Evolutionary conservation across 2,113 vertebrate species (phyloP).

Genomic region (Chamaea fasciata): DNA sequence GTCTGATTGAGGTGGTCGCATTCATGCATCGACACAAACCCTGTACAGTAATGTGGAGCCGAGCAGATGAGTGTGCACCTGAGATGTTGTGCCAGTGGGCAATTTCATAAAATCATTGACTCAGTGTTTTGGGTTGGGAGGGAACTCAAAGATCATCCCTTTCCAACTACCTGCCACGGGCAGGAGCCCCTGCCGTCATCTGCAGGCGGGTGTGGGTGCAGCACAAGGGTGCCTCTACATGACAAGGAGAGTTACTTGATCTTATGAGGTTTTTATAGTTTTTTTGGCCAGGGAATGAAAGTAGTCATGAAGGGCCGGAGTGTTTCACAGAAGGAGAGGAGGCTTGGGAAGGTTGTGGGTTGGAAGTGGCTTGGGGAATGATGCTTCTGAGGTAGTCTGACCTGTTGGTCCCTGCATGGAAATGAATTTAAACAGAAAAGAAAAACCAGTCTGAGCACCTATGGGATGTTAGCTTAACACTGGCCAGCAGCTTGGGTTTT

Average conservation of each 20-base stretch:
- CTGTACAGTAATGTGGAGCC: not conserved
- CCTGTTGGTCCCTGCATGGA: not conserved
- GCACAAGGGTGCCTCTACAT: not conserved
- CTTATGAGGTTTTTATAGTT: accelerated
- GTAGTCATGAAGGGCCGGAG: not conserved
- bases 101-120: not conserved
- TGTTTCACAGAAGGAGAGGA: not conserved
- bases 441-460: not conserved
- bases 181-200: not conserved
- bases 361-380: not conserved
- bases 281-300: not conserved
- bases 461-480: not conserved
- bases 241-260: not conserved
- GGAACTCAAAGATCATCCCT: not conserved
- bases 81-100: not conserved
- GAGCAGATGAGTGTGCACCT: not conserved
- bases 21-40: not conserved
- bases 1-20: not conserved
- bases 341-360: not conserved
- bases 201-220: not conserved
- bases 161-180: not conserved
- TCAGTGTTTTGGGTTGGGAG: not conserved
- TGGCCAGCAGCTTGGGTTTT: not conserved
- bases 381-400: not conserved
- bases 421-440: not conserved